Base-by-base conservation (phyloP, 2,888 invertebrate genomes). In the Tetragonisca angustula region DNA sequence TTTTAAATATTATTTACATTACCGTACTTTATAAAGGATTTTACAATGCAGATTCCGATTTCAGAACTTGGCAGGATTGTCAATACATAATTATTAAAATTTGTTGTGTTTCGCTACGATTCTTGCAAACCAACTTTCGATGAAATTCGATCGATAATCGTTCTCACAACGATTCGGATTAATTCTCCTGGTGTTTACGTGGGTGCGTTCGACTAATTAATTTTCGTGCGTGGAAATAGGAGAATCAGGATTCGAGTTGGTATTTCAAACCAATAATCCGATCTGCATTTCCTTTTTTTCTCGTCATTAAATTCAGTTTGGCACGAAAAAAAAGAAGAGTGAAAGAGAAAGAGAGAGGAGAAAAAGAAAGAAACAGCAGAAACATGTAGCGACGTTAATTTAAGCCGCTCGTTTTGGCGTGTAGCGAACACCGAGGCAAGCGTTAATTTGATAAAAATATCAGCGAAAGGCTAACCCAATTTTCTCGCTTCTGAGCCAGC, bases 401-500 rank as follows among this genome's bases (percentile, higher is more conserved):
- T 50, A 52, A 43, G 62, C 52, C 27, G 50, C 27, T 54, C 49
- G 71, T 54, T 72, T 78, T 17, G 32, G 49, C 21, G 54, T 59
- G 64, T 49, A 79, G 70, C 79, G 68, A 79, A 74, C 73, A 52
- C 50, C 56, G 56, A 43, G 70, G 32, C 64, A 70, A 56, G 59
- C 56, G 64, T 79, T 79, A 79, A 79, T 81, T 74, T 52, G 69
- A 70, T 74, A 70, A 81, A 81, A 79, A 81, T 81, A 70, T 81
- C 73, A 79, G 70, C 56, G 74, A 70, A 65, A 74, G 70, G 79
- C 52, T 79, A 79, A 81, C 79, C 27, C 50, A 50, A 81, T 81
- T 81, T 79, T 19, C 65, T 64, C 74, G 79, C 61, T 65, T 74
- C 70, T 59, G 79, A 70, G 73, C 74, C 79, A 59, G 79, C 70